Evolutionary conservation across 2,113 vertebrate species (phyloP), one percentile per base, ranked within the genome.

Genomic region (Falcunculus frontatus): DNA sequence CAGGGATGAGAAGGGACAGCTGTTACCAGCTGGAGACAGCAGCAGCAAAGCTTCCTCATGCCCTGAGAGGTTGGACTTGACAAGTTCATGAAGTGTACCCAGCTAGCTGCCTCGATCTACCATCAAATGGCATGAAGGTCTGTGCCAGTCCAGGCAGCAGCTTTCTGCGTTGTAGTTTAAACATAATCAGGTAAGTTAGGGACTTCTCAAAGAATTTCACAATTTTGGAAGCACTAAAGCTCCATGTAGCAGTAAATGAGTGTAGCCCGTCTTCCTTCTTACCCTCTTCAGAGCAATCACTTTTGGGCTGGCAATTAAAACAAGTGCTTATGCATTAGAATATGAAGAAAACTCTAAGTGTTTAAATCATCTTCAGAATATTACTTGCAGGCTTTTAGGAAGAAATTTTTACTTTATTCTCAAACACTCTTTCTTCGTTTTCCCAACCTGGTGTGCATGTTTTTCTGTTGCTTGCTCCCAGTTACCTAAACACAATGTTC

Each of bases 401-500:
- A 27, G 47, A 70, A 91, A 67, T 63, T 44, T 32, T 65, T 80
- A 25, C 16, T 37, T 78, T 55, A 14, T 46, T 91, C 26, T 76
- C 50, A 29, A 57, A 29, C 11, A 32, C 4, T 25, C 7, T 49
- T 77, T n/a, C 37, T 76, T 79, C 3, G 10, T 52, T 87, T 67
- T 46, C 46, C 16, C 23, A 35, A 1, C 7, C 16, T 76, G 29
- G 16, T 11, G 9, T 1, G 0, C 0, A 0, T 37, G 7, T 64
- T 77, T 64, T 86, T 53, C 56, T 39, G 49, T 33, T 32, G 62
- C 57, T 89, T 25, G 30, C 19, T 78, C 27, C 17, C 23, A 26
- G 27, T 35, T 59, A 69, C 41, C 39, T 37, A n/a, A 68, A 64
- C 1, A 4, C 19, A 27, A 29, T 37, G 10, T 47, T 59, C 20